phyloP scores from a whole-genome alignment of 2,888 invertebrate species.

The Synanthedon formicaeformis region DNA sequence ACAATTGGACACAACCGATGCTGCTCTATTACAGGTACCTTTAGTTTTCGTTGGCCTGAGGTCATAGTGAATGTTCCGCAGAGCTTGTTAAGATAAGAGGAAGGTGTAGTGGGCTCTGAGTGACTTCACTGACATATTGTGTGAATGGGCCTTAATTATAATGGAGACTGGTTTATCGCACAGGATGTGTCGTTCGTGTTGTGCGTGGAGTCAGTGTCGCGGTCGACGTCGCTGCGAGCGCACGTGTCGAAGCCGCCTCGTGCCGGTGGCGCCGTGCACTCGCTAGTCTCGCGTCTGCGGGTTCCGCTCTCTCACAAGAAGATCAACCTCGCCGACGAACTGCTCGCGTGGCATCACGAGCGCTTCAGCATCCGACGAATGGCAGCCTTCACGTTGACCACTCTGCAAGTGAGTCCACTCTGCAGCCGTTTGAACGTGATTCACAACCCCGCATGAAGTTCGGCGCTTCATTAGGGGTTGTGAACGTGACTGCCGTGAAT shows the following conservation, averaged over 20 bases:
- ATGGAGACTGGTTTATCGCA: no score
- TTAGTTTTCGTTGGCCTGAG: not conserved
- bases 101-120: no score
- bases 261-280: conserved; percentile 81
- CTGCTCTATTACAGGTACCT: conserved; percentile 77
- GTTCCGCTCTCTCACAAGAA: conserved; percentile 89
- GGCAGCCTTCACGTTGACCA: conserved; percentile 92
- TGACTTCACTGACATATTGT: no score
- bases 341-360: conserved; percentile 97
- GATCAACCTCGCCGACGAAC: conserved; percentile 93
- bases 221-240: conserved; percentile 77
- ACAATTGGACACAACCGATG: conserved; percentile 83
- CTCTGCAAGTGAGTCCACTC: conserved; percentile 62
- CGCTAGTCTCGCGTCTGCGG: conserved; percentile 69
- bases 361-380: conserved; percentile 92
- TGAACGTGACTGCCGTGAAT: no score
- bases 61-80: no score
- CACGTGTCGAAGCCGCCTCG: conserved; percentile 97
- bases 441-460: no score
- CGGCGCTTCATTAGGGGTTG: no score
- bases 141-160: no score
- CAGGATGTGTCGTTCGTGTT: conserved; percentile 91
- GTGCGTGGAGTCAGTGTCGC: conserved; percentile 86
- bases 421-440: no score
- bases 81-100: no score